Evolutionary conservation across 2,797 vertebrate species (phyloP).

Genomic region (Loriculus beryllinus): DNA sequence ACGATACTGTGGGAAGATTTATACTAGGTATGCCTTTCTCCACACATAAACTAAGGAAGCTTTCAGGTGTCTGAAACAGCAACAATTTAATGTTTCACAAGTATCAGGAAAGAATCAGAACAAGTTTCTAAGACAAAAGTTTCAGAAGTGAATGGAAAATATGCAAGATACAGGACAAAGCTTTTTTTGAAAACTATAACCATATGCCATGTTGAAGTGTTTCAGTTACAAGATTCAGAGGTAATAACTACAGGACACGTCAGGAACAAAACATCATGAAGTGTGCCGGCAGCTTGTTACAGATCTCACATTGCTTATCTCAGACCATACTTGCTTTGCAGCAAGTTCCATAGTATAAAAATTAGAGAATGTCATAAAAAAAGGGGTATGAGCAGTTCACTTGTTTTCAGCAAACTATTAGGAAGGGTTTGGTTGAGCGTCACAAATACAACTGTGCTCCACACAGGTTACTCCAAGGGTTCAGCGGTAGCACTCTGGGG

Average conservation of each 20-base stretch:
- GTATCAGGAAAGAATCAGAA: constrained; percentile 58
- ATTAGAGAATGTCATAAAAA: background rate
- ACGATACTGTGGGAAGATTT: background rate
- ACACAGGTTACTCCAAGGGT: background rate
- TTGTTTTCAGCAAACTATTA: background rate
- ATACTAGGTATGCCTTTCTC: background rate
- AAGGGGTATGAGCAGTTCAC: background rate
- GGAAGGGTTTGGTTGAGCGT: background rate
- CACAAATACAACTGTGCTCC: background rate
- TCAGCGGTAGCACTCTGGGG: background rate
- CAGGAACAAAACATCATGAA: constrained; percentile 37
- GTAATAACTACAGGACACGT: constrained; percentile 18
- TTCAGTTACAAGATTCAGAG: constrained; percentile 57
- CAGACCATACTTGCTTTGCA: background rate
- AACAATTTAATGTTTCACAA: constrained; percentile 62
- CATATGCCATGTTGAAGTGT: constrained; percentile 15
- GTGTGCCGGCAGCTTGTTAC: background rate
- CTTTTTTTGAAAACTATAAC: constrained; percentile 37
- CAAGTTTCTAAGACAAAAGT: constrained; percentile 54
- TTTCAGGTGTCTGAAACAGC: constrained; percentile 31
- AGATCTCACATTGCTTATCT: background rate
- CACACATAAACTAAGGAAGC: constrained; percentile 33
- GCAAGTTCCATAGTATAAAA: background rate
- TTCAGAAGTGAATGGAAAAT: constrained; percentile 42
- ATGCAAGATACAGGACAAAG: constrained; percentile 47